Evolutionary conservation across 2,888 invertebrate genomes (phyloP).

Genomic region (Phymatocera aterrima): DNA sequence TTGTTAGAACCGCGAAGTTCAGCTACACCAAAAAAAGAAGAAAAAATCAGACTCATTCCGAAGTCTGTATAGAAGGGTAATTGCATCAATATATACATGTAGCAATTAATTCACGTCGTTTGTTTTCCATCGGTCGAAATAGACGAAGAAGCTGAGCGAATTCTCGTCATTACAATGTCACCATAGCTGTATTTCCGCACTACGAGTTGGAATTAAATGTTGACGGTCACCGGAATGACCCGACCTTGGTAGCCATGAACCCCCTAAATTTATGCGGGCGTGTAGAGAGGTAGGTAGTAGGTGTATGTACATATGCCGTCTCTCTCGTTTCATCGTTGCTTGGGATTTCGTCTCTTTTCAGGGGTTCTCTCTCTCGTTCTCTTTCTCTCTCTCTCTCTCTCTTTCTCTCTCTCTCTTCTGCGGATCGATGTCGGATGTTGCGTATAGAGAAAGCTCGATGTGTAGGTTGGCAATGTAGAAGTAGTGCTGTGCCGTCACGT

Average conservation of each 20-base stretch:
- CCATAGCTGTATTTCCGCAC: constrained; percentile 7
- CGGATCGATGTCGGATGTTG: constrained; percentile 33
- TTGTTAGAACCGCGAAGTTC: no score
- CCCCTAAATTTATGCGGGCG: constrained; percentile 46
- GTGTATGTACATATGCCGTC: not conserved
- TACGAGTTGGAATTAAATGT: not conserved
- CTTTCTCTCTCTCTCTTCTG: constrained; percentile 6
- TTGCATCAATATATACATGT: no score
- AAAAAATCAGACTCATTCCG: no score
- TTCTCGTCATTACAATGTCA: not conserved
- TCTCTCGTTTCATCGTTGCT: not conserved
- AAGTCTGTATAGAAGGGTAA: no score
- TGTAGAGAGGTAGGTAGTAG: not conserved
- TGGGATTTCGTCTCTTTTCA: not conserved
- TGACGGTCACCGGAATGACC: constrained; percentile 35
- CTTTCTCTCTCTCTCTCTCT: constrained; percentile 18
- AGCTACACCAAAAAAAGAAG: no score
- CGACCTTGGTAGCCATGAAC: constrained; percentile 46
- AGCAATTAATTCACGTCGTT: no score
- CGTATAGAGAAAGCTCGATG: not conserved
- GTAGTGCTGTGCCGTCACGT: not conserved
- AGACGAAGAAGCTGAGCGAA: not conserved
- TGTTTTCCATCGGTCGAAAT: not conserved
- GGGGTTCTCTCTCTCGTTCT: constrained; percentile 11
- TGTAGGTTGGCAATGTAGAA: not conserved